A percentile compares a stretch with the other conserved stretches of the same genome.
Evolutionary conservation across 2,797 vertebrate genomes (phyloP).

Genomic region (Acipenser transmontanus): DNA sequence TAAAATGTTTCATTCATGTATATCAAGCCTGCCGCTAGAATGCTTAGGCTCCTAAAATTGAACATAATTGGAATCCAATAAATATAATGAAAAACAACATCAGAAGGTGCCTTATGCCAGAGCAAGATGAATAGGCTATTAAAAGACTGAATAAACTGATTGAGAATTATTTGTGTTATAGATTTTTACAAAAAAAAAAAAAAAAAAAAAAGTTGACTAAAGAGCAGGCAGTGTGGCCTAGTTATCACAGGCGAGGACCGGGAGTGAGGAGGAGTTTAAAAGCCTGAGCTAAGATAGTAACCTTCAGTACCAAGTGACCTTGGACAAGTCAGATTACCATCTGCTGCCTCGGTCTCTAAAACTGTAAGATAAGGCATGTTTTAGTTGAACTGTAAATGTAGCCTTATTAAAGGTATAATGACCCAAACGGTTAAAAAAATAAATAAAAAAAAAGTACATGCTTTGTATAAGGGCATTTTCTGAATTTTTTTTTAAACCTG

Average conservation of each 20-base stretch:
- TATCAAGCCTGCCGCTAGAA: neutral
- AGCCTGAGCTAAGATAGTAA: slow-evolving; percentile 52
- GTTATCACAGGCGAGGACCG: slow-evolving; percentile 32
- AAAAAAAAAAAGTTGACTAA: slow-evolving; percentile 29
- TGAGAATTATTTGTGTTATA: neutral
- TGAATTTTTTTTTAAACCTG: too few relatives aligned
- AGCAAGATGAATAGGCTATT: neutral
- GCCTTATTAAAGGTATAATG: too few relatives aligned
- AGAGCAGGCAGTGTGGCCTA: slow-evolving; percentile 55
- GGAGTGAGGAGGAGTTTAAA: slow-evolving; percentile 45
- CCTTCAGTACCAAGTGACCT: slow-evolving; percentile 64
- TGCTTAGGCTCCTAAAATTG: neutral
- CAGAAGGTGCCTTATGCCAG: neutral
- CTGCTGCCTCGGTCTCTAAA: slow-evolving; percentile 60
- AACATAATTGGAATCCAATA: neutral
- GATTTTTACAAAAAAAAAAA: neutral
- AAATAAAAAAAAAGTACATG: too few relatives aligned
- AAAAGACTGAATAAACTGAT: neutral
- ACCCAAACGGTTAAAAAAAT: too few relatives aligned
- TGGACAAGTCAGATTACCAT: slow-evolving; percentile 65
- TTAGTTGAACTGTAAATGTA: too few relatives aligned
- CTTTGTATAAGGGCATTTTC: too few relatives aligned
- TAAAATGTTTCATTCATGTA: slow-evolving; percentile 10
- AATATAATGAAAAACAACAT: neutral
- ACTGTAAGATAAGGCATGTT: slow-evolving; percentile 11